Percentiles rank a stretch among this genome's conserved stretches.
These are phyloP conservation scores for Sylvietta virens DNA, from an alignment of 2,113 vertebrate species.

Conservation along the genomic window DNA sequence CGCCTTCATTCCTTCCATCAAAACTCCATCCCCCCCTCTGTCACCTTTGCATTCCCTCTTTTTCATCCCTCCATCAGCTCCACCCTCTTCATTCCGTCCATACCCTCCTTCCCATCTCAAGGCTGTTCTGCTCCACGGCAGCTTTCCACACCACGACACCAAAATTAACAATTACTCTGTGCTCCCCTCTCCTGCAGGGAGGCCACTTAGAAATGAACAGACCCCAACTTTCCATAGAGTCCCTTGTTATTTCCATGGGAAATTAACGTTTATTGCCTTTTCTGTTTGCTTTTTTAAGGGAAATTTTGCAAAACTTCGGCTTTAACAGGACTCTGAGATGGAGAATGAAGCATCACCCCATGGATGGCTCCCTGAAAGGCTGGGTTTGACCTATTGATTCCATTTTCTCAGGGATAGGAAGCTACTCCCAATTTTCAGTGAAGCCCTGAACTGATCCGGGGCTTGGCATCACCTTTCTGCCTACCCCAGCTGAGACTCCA, in stretches of 20 bases:
- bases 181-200: neutral
- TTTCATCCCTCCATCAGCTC: neutral
- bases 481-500: neutral
- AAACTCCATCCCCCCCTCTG: neutral
- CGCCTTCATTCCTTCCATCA: no score
- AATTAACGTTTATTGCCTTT: neutral
- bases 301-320: accelerated
- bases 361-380: accelerated
- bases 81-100: neutral
- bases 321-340: accelerated
- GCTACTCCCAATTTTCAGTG: neutral
- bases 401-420: neutral
- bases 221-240: accelerated
- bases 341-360: accelerated
- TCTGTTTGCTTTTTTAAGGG: neutral
- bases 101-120: neutral
- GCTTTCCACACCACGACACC: neutral
- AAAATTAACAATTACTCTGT: accelerated
- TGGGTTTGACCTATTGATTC: accelerated
- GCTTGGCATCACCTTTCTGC: neutral
- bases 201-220: neutral
- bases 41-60: neutral
- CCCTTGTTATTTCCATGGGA: accelerated
- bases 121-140: neutral
- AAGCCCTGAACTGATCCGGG: neutral